Conservation (phyloP, 2,888 invertebrate species). For the Aricia artaxerxes region DNA sequence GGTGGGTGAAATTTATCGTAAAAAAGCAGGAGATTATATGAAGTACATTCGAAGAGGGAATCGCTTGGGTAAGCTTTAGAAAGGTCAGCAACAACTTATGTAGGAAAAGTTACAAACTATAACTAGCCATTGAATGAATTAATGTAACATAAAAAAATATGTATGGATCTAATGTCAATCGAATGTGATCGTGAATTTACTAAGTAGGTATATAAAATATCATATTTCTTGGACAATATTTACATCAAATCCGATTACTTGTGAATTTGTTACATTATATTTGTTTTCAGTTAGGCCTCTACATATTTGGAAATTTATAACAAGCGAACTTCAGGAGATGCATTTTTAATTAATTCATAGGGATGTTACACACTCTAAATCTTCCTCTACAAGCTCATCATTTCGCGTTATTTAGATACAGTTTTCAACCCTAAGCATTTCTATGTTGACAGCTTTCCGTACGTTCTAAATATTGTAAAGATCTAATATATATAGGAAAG, state of each 20-base stretch:
- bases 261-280: conserved; percentile 25
- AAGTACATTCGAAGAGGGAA: conserved; percentile 34
- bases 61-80: conserved; percentile 28
- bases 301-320: conserved; percentile 30
- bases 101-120: background rate
- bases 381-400: conserved; percentile 74
- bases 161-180: background rate
- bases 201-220: conserved; percentile 31
- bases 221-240: conserved; percentile 31
- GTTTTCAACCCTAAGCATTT: conserved; percentile 54
- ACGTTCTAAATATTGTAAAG: conserved; percentile 73
- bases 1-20: conserved; percentile 71
- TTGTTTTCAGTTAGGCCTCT: conserved; percentile 40
- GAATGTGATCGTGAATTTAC: conserved; percentile 23
- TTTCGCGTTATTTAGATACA: conserved; percentile 43
- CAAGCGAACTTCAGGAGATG: conserved; percentile 14
- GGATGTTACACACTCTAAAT: conserved; percentile 44
- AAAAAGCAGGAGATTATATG: conserved; percentile 54
- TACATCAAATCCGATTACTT: conserved; percentile 32
- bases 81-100: conserved; percentile 3
- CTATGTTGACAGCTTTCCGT: conserved; percentile 44
- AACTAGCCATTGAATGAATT: background rate
- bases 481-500: conserved; percentile 78
- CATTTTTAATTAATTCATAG: conserved; percentile 31
- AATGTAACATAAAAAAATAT: background rate